Percentiles rank a stretch among this genome's conserved stretches.
Evolutionary conservation across 2,797 vertebrate genomes (phyloP).

Genomic region (Acanthis flammea): DNA sequence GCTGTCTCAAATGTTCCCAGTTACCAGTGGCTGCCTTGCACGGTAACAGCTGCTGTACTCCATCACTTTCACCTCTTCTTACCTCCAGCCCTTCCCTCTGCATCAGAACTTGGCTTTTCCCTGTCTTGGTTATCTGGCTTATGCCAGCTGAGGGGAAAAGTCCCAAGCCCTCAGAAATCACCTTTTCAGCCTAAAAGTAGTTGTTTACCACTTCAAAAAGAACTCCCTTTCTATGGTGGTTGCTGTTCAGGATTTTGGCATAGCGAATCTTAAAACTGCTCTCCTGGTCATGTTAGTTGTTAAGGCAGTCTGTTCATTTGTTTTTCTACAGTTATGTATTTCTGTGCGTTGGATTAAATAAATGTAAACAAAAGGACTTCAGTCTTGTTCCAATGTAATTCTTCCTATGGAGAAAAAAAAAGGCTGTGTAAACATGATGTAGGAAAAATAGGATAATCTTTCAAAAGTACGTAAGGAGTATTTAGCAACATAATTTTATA

Average conservation of each 20-base stretch:
- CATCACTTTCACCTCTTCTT: not conserved
- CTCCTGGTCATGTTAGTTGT: not conserved
- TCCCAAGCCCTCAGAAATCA: not conserved
- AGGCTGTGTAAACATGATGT: not conserved
- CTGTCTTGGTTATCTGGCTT: not conserved
- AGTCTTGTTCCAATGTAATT: not conserved
- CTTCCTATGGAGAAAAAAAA: not conserved
- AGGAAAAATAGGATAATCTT: not conserved
- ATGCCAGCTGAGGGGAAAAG: not conserved
- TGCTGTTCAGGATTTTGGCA: not conserved
- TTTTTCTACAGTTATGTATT: not conserved
- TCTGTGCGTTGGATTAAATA: not conserved
- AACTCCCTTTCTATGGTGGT: accelerated
- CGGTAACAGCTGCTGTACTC: not conserved
- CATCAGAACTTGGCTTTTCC: not conserved
- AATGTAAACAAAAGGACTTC: not conserved
- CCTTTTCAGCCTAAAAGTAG: not conserved
- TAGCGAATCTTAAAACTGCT: not conserved
- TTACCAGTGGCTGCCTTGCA: accelerated
- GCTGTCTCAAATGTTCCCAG: not conserved
- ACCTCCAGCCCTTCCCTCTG: not conserved
- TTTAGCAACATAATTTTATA: not conserved
- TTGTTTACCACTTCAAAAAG: not conserved
- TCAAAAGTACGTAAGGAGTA: not conserved
- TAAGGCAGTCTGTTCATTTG: not conserved